Evolutionary conservation across 2,888 invertebrate species (phyloP), one percentile per base, ranked within the genome.

Genomic region (Nephrotoma guestfalica): DNA sequence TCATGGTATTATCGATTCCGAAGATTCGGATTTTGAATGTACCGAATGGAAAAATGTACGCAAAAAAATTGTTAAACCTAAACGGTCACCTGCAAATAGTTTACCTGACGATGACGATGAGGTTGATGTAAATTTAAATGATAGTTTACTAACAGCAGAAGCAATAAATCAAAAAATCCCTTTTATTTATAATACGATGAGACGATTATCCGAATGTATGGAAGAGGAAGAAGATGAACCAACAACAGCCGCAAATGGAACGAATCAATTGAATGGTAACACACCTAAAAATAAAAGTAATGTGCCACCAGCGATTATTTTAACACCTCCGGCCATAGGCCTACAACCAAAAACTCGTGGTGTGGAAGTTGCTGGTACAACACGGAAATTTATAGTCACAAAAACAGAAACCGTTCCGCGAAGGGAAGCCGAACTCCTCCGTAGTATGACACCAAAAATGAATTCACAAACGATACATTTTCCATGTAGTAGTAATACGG

Each of bases 181-280:
- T 5, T 57, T 86, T 41, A 51, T 93, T 0, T 94, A 93, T 89
- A 92, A 92, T 87, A 94, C 94, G 89, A 92, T 94, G 5, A 92
- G 96, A 43, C 93, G 96, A 13, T 91, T 96, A 88, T 96, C 96
- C 3, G 96, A 96, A 91, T 96, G 96, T 90, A 93, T 95, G 87
- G 96, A 96, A 90, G 96, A 96, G 91, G 96, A 96, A 89, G 96
- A 96, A 90, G 96, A 96, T 86, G 96, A 95, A 88, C 93, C 87
- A 5, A 88, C 87, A 5, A 88, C 88, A 41, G 89, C 86, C 47
- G 30, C 51, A 90, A 96, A 96, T 86, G 96, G 95, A 88, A 93
- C 87, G 7, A 88, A 86, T 42, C 86, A 87, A 9, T 41, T 51
- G 57, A 40, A 51, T 6, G n/a, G 83, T 40, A 83, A 9, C 18